A percentile compares a stretch with the other conserved stretches of the same genome.
Conservation (phyloP, 2,888 invertebrate genomes). For the Agriopis leucophaearia region DNA sequence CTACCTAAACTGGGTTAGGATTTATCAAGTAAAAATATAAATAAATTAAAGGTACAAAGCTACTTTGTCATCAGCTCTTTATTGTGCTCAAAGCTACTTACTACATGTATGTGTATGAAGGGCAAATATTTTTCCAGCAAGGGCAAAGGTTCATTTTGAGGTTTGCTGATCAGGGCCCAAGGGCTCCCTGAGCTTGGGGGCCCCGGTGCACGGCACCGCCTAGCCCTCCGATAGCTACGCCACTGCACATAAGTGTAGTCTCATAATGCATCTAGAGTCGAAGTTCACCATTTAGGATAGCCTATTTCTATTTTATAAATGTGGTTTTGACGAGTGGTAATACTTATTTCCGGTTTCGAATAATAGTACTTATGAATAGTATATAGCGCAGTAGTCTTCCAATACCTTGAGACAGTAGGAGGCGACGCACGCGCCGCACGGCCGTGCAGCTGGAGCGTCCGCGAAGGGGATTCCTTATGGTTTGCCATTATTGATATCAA, state of each 20-base stretch:
- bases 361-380: constrained; percentile 78
- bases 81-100: too few species aligned
- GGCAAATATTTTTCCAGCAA: too few species aligned
- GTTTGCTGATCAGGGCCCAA: too few species aligned
- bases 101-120: too few species aligned
- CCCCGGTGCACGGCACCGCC: too few species aligned
- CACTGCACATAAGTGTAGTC: constrained; percentile 61
- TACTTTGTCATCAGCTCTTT: too few species aligned
- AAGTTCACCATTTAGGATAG: constrained; percentile 68
- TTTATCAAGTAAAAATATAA: too few species aligned
- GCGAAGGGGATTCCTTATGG: constrained; percentile 84
- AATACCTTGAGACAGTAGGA: constrained; percentile 78
- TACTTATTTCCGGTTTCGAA: constrained; percentile 71
- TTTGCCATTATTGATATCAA: constrained; percentile 86
- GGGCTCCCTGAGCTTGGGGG: too few species aligned
- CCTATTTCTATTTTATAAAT: constrained; percentile 64
- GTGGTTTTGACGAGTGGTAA: constrained; percentile 57
- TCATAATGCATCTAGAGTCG: constrained; percentile 59
- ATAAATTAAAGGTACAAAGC: too few species aligned
- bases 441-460: constrained; percentile 66
- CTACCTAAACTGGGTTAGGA: too few species aligned
- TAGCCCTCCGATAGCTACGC: too few species aligned
- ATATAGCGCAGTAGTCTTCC: constrained; percentile 86
- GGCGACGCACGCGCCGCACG: constrained; percentile 50
- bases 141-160: too few species aligned